Base-by-base conservation (phyloP, 2,113 vertebrate species). In the Pterocles orientalis region DNA sequence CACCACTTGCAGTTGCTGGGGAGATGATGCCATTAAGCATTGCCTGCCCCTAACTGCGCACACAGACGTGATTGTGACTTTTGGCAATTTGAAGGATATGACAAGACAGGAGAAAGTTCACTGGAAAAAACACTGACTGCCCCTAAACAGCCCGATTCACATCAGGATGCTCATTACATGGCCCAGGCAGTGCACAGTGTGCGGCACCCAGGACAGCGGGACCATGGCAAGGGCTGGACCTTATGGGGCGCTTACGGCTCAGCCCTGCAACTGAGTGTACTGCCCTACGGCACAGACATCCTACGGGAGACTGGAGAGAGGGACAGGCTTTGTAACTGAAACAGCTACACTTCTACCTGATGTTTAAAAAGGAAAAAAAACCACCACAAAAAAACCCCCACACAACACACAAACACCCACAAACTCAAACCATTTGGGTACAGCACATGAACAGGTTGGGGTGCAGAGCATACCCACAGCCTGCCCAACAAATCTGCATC, bases 271-370 rank as follows among this genome's bases (percentile, higher is more conserved):
- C 60, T 1, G 12, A n/a, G 26, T 21, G 36, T 16, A 3, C 11
- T 39, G 20, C n/a, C n/a, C 25, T 7, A 3, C 1, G 0, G 73
- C 73, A n/a, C 24, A 12, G 29, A 12, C 18, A 13, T n/a, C 26
- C 1, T 6, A 2, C 0, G 2, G 23, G 12, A n/a, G 18, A 17
- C 36, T 14, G 3, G 15, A 58, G 60, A 65, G 20, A 1, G 2
- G 1, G 0, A 39, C 7, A 4, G 34, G 9, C 18, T 56, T 29
- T 20, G 18, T 36, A 61, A 29, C 12, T 21, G 48, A 14, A 21
- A 2, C 0, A 0, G 43, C 47, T 4, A 0, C 10, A 2, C 31
- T 51, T 10, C 8, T 18, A 48, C 31, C 16, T 0, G 14, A 5
- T 18, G 4, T 20, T 82, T 58, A 51, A 17, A 2, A 33, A 58